Percentiles rank a stretch among this genome's conserved stretches.
phyloP scores from a whole-genome alignment of 1,140 invertebrate genomes.

The Pseudomyrmex dendroicus region DNA sequence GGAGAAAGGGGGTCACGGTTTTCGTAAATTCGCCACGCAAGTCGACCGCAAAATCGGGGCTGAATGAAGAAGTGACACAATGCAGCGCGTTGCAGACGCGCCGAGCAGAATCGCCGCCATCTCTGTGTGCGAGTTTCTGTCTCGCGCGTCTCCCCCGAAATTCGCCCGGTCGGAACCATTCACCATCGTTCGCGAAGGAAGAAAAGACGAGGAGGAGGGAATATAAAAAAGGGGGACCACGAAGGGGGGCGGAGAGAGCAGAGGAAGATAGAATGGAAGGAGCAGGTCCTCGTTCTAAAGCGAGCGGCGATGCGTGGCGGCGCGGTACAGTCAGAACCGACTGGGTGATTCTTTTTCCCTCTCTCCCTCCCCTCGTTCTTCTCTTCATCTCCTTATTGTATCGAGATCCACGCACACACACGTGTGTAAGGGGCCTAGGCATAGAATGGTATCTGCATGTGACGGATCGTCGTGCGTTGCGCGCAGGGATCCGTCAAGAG shows the following conservation, averaged over 20 bases:
- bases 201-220: slow-evolving; percentile 62
- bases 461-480: slow-evolving; percentile 74
- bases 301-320: slow-evolving; percentile 82
- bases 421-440: slow-evolving; percentile 46
- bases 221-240: slow-evolving; percentile 68
- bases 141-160: slow-evolving; percentile 38
- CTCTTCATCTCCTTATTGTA: slow-evolving; percentile 63
- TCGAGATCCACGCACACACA: slow-evolving; percentile 43
- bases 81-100: slow-evolving; percentile 71
- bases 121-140: slow-evolving; percentile 27
- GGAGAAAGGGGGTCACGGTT: slow-evolving; percentile 46
- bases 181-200: slow-evolving; percentile 57
- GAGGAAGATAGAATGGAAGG: slow-evolving; percentile 68
- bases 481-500: slow-evolving; percentile 73
- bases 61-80: slow-evolving; percentile 85
- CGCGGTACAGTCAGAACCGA: slow-evolving; percentile 60
- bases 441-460: slow-evolving; percentile 81
- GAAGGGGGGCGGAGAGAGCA: slow-evolving; percentile 4
- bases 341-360: slow-evolving; percentile 58
- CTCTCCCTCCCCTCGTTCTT: too few relatives aligned
- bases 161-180: slow-evolving; percentile 65
- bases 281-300: slow-evolving; percentile 81
- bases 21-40: slow-evolving; percentile 84
- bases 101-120: slow-evolving; percentile 63
- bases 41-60: slow-evolving; percentile 84